Base-by-base conservation (phyloP, 2,888 invertebrate species). In the Cryptus armator region DNA sequence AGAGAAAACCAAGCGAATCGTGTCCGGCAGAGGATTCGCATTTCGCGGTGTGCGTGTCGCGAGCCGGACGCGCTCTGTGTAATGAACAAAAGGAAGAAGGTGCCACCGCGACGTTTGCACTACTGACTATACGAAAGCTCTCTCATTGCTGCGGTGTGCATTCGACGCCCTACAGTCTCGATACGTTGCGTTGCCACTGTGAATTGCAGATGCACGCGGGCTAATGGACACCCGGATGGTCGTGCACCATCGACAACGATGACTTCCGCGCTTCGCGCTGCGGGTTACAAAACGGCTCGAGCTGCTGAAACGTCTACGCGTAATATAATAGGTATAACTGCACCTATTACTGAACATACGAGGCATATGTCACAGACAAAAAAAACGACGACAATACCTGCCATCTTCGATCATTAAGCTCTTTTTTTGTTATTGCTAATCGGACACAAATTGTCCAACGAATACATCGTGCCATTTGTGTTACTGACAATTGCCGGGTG, bases 1-100 rank as follows among this genome's bases (percentile, higher is more conserved):
- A 29, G 56, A 68, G 48, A 16, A 72, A 59, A 44, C 29, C 7
- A 37, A 24, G 14, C 43, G 10, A 4, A 19, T 37, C 43, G 64
- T 67, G 43, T 67, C 76, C 51, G n/a, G 37, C 56, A 12, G 46
- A 64, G 64, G 46, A 74, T 74, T 74, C 62, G 74, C 29, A 74
- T 64, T 66, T 53, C 29, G 64, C 59, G 44, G 46, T 62, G 59
- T 62, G 46, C 70, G 53, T 70, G 51, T 70, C 29, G 64, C 37
- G 70, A 9, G 24, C 14, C 29, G 51, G 37, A 32, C 70, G 32
- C 51, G 3, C 16, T 70, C 32, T 70, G 46, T 70, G 32, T 53
- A 66, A 66, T 66, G 64, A 37, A 43, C 43, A 66, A 66, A 66
- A 66, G 37, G 64, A 66, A 66, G 37, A 66, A 66, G 19, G 43